Conservation (phyloP, 1,140 invertebrate species). For the Papilio glaucus region DNA sequence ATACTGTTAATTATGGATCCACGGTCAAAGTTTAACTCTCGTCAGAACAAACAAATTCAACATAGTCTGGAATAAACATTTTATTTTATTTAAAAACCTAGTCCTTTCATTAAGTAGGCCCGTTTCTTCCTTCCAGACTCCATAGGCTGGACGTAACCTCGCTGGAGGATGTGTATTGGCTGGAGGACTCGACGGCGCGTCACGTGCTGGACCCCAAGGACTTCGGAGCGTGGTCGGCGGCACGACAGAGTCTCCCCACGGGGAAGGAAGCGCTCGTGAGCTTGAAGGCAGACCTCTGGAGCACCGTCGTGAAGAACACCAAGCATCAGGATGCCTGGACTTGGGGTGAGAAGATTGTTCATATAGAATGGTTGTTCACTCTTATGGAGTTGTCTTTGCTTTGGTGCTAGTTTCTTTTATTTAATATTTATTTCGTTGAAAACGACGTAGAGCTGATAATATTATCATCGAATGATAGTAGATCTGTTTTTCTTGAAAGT, state of each 20-base stretch:
- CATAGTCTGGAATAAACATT: too few relatives aligned
- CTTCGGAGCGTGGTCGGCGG: slow-evolving; percentile 90
- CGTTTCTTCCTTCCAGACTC: slow-evolving; percentile 81
- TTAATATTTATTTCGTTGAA: too few relatives aligned
- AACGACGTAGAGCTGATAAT: too few relatives aligned
- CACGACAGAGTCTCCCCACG: slow-evolving; percentile 90
- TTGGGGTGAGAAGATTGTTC: slow-evolving; percentile 85
- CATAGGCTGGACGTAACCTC: slow-evolving; percentile 91
- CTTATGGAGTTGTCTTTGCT: too few relatives aligned
- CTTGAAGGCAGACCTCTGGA: slow-evolving; percentile 93
- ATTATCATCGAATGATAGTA: too few relatives aligned
- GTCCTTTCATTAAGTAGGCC: too few relatives aligned
- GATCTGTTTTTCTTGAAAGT: too few relatives aligned
- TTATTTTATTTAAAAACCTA: background rate
- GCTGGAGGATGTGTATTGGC: slow-evolving; percentile 94
- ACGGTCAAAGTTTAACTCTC: too few relatives aligned
- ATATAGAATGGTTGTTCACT: background rate
- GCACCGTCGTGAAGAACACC: slow-evolving; percentile 92
- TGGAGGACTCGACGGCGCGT: slow-evolving; percentile 90
- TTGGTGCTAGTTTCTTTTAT: too few relatives aligned
- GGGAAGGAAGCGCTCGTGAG: slow-evolving; percentile 90
- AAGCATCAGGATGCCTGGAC: slow-evolving; percentile 95
- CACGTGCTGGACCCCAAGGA: slow-evolving; percentile 89
- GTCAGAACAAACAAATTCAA: too few relatives aligned
- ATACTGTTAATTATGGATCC: too few relatives aligned